phyloP scores from a whole-genome alignment of 2,113 vertebrate species.

The Ophthalmolycus amberensis region DNA sequence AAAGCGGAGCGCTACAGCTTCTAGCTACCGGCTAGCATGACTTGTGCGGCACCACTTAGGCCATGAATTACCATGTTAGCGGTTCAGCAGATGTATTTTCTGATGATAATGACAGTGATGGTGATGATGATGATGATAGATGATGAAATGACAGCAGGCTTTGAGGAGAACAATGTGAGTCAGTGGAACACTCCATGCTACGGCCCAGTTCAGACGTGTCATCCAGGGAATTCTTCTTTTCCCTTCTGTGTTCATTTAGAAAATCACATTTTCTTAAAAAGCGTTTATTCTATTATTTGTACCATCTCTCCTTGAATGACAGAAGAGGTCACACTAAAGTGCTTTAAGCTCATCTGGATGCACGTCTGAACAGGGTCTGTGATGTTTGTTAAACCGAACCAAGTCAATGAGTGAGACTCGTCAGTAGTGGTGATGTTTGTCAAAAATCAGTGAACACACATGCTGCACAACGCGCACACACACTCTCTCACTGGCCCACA shows the following conservation, averaged over 20 bases:
- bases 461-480: slow-evolving; percentile 58
- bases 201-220: slow-evolving; percentile 69
- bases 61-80: slow-evolving; percentile 74
- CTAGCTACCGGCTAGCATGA: slow-evolving; percentile 48
- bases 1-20: slow-evolving; percentile 28
- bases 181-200: slow-evolving; percentile 76
- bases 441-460: slow-evolving; percentile 77
- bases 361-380: slow-evolving; percentile 70
- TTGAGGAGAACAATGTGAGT: slow-evolving; percentile 56
- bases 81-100: slow-evolving; percentile 70
- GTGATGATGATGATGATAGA: slow-evolving; percentile 40
- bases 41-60: slow-evolving; percentile 63
- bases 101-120: slow-evolving; percentile 49
- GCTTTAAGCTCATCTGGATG: slow-evolving; percentile 23
- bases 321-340: background rate
- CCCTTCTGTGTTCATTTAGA: background rate
- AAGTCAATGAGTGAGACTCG: slow-evolving; percentile 54
- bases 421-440: slow-evolving; percentile 65
- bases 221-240: background rate
- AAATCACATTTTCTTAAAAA: background rate
- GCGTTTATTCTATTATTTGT: background rate
- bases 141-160: slow-evolving; percentile 71
- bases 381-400: slow-evolving; percentile 69
- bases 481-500: slow-evolving; percentile 51
- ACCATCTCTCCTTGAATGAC: background rate